Evolutionary conservation across 2,797 vertebrate genomes (phyloP).

Genomic region (Agapornis canus): DNA sequence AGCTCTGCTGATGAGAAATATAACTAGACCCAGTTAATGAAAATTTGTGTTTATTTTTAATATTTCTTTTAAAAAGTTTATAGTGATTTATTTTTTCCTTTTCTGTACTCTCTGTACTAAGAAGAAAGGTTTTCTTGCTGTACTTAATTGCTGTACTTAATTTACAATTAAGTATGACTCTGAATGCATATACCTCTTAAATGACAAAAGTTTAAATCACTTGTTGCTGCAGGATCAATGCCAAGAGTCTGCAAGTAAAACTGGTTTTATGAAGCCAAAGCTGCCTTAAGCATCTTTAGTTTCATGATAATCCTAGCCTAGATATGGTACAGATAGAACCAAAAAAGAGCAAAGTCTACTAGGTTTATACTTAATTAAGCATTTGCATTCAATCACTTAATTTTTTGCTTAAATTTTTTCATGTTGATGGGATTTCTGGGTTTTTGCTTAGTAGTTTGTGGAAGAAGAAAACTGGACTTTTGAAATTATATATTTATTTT

Average conservation of each 20-base stretch:
- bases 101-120: neutral
- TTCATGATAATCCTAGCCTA: neutral
- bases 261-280: neutral
- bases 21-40: neutral
- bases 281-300: neutral
- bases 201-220: neutral
- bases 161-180: neutral
- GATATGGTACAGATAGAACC: neutral
- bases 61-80: neutral
- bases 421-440: neutral
- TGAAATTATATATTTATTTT: neutral
- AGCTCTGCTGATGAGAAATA: conserved; percentile 18
- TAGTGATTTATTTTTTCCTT: accelerated
- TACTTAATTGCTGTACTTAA: neutral
- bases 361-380: neutral
- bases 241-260: neutral
- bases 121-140: neutral
- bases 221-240: neutral
- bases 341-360: neutral
- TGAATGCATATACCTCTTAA: neutral
- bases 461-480: neutral
- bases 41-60: neutral
- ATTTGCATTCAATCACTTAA: neutral
- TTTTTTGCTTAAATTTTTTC: neutral
- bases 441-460: neutral